Conservation (phyloP, 2,797 vertebrate species). For the Leptatherina wallacei region DNA sequence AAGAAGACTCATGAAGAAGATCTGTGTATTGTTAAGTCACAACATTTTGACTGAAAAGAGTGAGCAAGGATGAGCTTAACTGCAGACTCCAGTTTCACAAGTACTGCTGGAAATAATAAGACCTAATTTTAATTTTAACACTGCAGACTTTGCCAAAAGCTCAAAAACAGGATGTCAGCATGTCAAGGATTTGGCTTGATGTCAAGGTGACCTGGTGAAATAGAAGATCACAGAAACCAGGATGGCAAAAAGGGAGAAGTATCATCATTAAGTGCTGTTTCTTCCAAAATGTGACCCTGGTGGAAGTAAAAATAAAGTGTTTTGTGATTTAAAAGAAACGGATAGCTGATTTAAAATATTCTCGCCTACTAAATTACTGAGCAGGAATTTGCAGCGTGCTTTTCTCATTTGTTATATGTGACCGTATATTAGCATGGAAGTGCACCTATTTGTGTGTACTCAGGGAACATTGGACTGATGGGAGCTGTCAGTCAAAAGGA, state of each 20-base stretch:
- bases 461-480: slow-evolving; percentile 42
- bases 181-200: slow-evolving; percentile 24
- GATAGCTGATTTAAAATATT: background rate
- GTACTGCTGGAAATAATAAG: slow-evolving; percentile 14
- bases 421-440: background rate
- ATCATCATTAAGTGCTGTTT: background rate
- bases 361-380: no score
- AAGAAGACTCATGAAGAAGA: slow-evolving; percentile 21
- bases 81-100: slow-evolving; percentile 12
- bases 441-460: slow-evolving; percentile 4
- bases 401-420: background rate
- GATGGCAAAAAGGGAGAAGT: slow-evolving; percentile 6
- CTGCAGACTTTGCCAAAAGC: slow-evolving; percentile 11
- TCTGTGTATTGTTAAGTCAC: slow-evolving; percentile 1
- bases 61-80: slow-evolving; percentile 7
- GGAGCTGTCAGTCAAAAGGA: slow-evolving; percentile 59
- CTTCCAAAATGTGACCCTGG: background rate
- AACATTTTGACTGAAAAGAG: slow-evolving; percentile 23
- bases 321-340: background rate
- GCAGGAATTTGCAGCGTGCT: background rate
- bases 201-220: slow-evolving; percentile 61
- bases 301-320: background rate
- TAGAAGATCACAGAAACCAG: slow-evolving; percentile 2
- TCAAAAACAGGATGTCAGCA: slow-evolving; percentile 44
- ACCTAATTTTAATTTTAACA: slow-evolving; percentile 23